Conservation (phyloP, 2,888 invertebrate genomes). For the Calameuta filiformis region DNA sequence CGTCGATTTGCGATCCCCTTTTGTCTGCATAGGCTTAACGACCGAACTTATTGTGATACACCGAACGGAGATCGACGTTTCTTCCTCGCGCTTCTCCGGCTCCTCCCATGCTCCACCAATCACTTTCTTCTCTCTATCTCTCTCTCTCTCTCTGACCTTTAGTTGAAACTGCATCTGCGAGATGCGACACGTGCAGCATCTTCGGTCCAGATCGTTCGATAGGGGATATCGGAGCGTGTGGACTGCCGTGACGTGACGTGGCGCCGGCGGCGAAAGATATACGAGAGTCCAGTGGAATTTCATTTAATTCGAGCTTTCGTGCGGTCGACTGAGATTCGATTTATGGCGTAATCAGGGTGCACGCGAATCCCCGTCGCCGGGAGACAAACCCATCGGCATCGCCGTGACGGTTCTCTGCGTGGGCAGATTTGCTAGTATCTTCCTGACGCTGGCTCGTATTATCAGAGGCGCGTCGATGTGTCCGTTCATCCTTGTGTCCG, state of each 20-base stretch:
- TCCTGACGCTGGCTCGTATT: too few relatives aligned
- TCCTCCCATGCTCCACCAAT: not conserved
- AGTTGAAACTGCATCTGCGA: too few relatives aligned
- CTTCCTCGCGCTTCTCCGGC: not conserved
- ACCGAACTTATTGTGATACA: not conserved
- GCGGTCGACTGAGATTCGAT: conserved; percentile 60
- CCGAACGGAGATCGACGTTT: not conserved
- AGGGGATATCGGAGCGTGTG: too few relatives aligned
- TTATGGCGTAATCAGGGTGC: conserved; percentile 59
- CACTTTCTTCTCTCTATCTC: too few relatives aligned
- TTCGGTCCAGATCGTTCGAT: conserved; percentile 1
- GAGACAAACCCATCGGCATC: too few relatives aligned
- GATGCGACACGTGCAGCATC: not conserved
- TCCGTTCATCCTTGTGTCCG: not conserved
- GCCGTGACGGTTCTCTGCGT: too few relatives aligned
- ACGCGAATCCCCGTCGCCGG: conserved; percentile 23
- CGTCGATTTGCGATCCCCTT: conserved; percentile 3
- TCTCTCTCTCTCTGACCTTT: too few relatives aligned
- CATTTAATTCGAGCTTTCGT: conserved; percentile 58
- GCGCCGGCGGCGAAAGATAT: conserved; percentile 53
- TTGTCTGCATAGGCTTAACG: conserved; percentile 13
- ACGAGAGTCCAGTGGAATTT: conserved; percentile 60
- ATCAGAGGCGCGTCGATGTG: too few relatives aligned
- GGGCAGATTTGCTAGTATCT: too few relatives aligned
- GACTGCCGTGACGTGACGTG: conserved; percentile 24